Percentiles rank a stretch among this genome's conserved stretches.
Evolutionary conservation across 2,888 invertebrate species (phyloP).

Genomic region (Laothoe populi): DNA sequence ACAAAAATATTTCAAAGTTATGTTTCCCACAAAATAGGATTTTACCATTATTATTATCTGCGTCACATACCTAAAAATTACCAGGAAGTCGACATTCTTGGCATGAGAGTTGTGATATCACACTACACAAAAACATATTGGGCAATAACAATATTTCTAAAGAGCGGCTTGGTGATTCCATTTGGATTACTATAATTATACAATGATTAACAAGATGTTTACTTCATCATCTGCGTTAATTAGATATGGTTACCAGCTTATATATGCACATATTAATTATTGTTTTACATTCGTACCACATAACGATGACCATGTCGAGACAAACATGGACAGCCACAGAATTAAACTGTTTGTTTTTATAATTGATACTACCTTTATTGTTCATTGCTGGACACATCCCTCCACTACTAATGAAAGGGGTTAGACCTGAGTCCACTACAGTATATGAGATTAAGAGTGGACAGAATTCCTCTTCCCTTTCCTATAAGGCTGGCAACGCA

Average conservation of each 20-base stretch:
- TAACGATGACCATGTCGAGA: not conserved
- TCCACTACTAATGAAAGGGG: too few relatives aligned
- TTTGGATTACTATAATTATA: conserved; percentile 12
- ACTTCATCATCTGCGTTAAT: conserved; percentile 31
- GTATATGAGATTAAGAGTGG: too few relatives aligned
- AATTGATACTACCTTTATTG: not conserved
- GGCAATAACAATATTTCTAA: conserved; percentile 22
- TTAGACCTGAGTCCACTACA: too few relatives aligned
- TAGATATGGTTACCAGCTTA: conserved; percentile 33
- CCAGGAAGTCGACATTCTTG: conserved; percentile 9
- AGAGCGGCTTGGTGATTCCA: conserved; percentile 4
- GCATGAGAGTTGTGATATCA: not conserved
- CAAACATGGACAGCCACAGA: not conserved
- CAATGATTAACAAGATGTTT: conserved; percentile 27
- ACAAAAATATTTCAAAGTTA: conserved; percentile 5
- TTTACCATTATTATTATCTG: not conserved
- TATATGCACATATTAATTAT: conserved; percentile 39
- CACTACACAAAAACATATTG: conserved; percentile 17
- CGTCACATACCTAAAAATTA: not conserved
- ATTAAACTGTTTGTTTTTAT: not conserved
- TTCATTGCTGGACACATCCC: too few relatives aligned
- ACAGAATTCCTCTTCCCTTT: too few relatives aligned
- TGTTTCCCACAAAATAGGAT: not conserved
- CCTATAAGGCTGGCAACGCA: too few relatives aligned
- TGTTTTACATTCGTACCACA: conserved; percentile 17